Percentiles rank a stretch among this genome's conserved stretches.
Conservation (phyloP, 2,797 vertebrate genomes). For the Poecilia velifera region DNA sequence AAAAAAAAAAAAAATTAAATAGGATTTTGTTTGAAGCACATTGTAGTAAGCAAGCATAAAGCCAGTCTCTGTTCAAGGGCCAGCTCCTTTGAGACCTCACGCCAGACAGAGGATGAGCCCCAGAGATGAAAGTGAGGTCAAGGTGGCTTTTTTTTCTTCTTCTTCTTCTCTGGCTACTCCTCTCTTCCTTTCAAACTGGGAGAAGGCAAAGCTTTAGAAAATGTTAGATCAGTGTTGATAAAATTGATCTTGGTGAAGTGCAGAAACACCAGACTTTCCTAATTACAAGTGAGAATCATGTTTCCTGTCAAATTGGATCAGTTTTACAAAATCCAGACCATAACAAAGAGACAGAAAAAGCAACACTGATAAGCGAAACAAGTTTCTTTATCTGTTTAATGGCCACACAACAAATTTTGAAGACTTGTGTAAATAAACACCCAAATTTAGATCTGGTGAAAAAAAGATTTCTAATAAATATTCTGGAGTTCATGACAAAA, state of each 20-base stretch:
- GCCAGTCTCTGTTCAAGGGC: conserved; percentile 78
- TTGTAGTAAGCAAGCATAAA: conserved; percentile 74
- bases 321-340: neutral
- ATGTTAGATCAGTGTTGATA: neutral
- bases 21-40: conserved; percentile 68
- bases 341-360: neutral
- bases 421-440: neutral
- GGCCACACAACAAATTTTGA: neutral
- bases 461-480: neutral
- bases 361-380: neutral
- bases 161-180: conserved; percentile 29
- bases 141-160: conserved; percentile 49
- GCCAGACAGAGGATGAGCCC: conserved; percentile 75
- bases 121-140: conserved; percentile 79
- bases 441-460: neutral
- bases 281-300: neutral
- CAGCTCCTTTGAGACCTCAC: conserved; percentile 70
- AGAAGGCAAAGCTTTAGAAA: conserved; percentile 21
- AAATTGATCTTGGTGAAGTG: neutral
- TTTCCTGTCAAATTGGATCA: neutral
- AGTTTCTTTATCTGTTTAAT: neutral
- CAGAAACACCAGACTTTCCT: neutral
- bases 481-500: neutral
- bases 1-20: conserved; percentile 57
- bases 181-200: conserved; percentile 29